Percentiles rank a stretch among this genome's conserved stretches.
Evolutionary conservation across 2,888 invertebrate genomes (phyloP).

Genomic region (Apantesis nais): DNA sequence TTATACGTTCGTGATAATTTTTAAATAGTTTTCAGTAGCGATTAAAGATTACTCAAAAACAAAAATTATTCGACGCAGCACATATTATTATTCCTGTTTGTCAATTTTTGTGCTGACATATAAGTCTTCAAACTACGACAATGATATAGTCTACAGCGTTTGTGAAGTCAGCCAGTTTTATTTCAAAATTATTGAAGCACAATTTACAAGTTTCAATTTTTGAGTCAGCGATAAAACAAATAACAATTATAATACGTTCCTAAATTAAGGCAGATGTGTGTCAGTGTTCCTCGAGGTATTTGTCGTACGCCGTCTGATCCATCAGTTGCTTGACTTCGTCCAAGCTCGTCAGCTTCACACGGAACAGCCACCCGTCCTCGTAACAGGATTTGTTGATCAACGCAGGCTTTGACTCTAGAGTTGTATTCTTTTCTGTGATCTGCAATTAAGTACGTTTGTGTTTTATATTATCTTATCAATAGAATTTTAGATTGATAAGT

Average conservation of each 20-base stretch:
- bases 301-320: conserved; percentile 90
- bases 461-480: not conserved
- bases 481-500: not conserved
- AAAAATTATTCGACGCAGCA: too few species aligned
- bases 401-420: conserved; percentile 90
- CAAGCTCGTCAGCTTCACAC: conserved; percentile 88
- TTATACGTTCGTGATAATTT: too few species aligned
- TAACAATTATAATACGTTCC: conserved; percentile 41
- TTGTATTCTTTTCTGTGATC: conserved; percentile 90
- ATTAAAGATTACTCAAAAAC: too few species aligned
- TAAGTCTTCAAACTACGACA: too few species aligned
- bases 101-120: too few species aligned
- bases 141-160: too few species aligned
- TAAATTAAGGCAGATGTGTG: conserved; percentile 23
- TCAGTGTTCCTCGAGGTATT: conserved; percentile 78
- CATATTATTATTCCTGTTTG: too few species aligned
- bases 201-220: too few species aligned
- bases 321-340: conserved; percentile 89
- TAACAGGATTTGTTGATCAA: conserved; percentile 94
- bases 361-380: conserved; percentile 94
- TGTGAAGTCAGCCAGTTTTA: too few species aligned
- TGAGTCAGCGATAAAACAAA: conserved; percentile 13
- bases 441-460: conserved; percentile 61
- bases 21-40: too few species aligned
- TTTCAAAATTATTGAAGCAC: too few species aligned